Evolutionary conservation across 2,888 invertebrate species (phyloP).

Genomic region (Embidobia sp.): DNA sequence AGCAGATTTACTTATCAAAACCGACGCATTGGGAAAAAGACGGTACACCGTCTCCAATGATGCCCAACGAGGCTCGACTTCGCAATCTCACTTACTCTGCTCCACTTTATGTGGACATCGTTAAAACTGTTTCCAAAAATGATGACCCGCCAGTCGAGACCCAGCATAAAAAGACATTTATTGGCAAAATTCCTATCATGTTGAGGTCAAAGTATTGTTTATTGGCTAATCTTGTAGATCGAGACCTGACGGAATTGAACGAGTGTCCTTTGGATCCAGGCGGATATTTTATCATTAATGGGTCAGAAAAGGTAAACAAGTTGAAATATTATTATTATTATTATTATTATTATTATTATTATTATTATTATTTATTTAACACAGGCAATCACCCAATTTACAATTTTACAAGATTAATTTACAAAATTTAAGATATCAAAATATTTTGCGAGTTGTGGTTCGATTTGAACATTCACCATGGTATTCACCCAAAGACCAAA

Average conservation of each 20-base stretch:
- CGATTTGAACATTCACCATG: too few species aligned
- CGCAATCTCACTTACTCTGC: slow-evolving; percentile 99
- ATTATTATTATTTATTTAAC: slow-evolving; percentile 6
- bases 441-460: too few species aligned
- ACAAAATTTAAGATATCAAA: too few species aligned
- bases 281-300: slow-evolving; percentile 99
- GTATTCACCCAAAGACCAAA: too few species aligned
- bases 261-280: slow-evolving; percentile 99
- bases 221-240: slow-evolving; percentile 96
- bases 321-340: neutral
- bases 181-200: slow-evolving; percentile 99
- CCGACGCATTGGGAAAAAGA: slow-evolving; percentile 99
- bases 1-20: slow-evolving; percentile 99
- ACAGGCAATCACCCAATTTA: too few species aligned
- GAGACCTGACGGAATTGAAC: slow-evolving; percentile 99
- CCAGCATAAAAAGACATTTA: slow-evolving; percentile 86
- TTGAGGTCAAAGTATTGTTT: slow-evolving; percentile 98
- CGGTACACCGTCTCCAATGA: slow-evolving; percentile 99
- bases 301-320: slow-evolving; percentile 92
- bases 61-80: slow-evolving; percentile 99
- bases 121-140: slow-evolving; percentile 88
- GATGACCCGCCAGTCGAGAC: slow-evolving; percentile 79
- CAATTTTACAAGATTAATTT: too few species aligned
- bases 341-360: slow-evolving; percentile 1
- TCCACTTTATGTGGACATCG: slow-evolving; percentile 99